Conservation (phyloP, 2,113 vertebrate genomes). For the Lepus americanus region DNA sequence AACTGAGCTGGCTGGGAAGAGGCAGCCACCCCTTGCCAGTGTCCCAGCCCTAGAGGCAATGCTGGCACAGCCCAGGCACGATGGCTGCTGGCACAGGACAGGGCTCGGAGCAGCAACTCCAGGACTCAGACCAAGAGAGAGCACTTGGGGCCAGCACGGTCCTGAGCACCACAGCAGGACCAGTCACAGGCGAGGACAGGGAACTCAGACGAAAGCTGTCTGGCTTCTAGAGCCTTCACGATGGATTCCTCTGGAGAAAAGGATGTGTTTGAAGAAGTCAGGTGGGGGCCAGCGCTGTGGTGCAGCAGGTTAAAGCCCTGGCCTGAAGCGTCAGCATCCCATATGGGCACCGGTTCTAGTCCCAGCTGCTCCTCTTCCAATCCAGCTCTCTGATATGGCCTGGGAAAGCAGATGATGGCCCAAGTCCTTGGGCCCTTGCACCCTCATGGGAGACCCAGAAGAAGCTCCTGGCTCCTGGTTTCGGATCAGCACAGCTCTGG, state of each 20-base stretch:
- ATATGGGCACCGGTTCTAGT: too few species aligned
- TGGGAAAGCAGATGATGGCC: too few species aligned
- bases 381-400: too few species aligned
- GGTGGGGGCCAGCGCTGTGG: too few species aligned
- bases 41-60: fast-evolving
- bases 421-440: too few species aligned
- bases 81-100: neutral
- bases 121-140: neutral
- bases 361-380: too few species aligned
- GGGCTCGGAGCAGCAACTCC: neutral
- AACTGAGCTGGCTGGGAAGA: too few species aligned
- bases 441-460: too few species aligned
- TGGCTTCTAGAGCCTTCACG: neutral
- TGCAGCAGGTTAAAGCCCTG: too few species aligned
- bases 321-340: too few species aligned
- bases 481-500: too few species aligned
- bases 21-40: neutral
- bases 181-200: neutral
- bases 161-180: neutral
- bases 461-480: too few species aligned
- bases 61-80: fast-evolving
- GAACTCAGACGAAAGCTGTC: neutral
- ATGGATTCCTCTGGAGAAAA: neutral
- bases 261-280: neutral
- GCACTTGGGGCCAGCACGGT: neutral